Evolutionary conservation across 1,140 invertebrate species (phyloP).

Genomic region (Euschistus heros): DNA sequence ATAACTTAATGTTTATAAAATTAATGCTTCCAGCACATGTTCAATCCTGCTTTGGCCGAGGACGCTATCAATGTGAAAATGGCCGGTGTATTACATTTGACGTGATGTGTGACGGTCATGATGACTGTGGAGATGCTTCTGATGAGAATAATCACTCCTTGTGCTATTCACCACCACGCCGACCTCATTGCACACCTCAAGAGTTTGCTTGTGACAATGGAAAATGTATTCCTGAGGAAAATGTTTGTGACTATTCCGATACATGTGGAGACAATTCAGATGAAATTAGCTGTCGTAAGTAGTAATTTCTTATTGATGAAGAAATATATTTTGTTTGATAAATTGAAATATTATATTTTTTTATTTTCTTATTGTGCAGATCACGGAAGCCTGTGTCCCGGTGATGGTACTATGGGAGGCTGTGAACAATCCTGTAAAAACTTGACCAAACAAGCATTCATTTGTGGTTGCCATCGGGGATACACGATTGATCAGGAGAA

Average conservation of each 20-base stretch:
- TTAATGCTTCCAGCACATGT: conserved; percentile 49
- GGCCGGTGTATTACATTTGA: conserved; percentile 77
- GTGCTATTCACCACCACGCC: conserved; percentile 44
- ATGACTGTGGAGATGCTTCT: conserved; percentile 87
- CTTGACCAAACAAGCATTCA: conserved; percentile 41
- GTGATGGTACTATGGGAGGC: conserved; percentile 64
- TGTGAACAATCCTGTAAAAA: conserved; percentile 88
- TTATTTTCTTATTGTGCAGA: conserved; percentile 35
- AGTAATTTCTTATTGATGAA: neutral
- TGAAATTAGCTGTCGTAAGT: conserved; percentile 78
- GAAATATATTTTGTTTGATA: neutral
- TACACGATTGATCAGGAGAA: conserved; percentile 67
- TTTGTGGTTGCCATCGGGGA: conserved; percentile 47
- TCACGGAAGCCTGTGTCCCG: conserved; percentile 55
- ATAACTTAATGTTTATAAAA: neutral
- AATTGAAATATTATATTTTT: neutral
- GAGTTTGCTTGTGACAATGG: conserved; percentile 87
- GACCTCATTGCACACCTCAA: conserved; percentile 43
- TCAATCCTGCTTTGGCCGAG: conserved; percentile 59
- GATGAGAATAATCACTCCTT: conserved; percentile 89
- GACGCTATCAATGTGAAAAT: conserved; percentile 79
- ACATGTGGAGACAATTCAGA: conserved; percentile 75
- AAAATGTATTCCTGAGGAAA: conserved; percentile 68
- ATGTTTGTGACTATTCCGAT: conserved; percentile 74
- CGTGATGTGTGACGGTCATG: conserved; percentile 70